These are phyloP conservation scores for Pocota personata DNA, from an alignment of 2,888 invertebrate genomes.

Conservation along the genomic window DNA sequence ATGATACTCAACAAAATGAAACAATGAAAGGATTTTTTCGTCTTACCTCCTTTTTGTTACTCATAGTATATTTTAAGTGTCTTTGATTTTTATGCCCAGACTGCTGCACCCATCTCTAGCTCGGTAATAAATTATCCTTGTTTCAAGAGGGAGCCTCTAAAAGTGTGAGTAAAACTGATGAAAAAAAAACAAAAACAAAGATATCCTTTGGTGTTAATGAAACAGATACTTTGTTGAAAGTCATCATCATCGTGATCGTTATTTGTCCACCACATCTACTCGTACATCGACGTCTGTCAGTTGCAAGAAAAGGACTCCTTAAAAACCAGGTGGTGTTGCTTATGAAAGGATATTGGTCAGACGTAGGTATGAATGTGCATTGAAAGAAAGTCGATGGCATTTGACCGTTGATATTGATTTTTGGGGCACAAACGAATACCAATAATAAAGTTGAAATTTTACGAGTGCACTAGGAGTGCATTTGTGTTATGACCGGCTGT, in stretches of 20 bases:
- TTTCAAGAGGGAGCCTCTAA: constrained; percentile 10
- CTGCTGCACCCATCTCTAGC: constrained; percentile 34
- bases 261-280: neutral
- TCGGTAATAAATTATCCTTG: constrained; percentile 57
- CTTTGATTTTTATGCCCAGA: constrained; percentile 25
- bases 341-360: constrained; percentile 22
- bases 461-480: constrained; percentile 45
- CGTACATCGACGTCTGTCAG: neutral
- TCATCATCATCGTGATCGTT: constrained; percentile 13
- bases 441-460: constrained; percentile 50
- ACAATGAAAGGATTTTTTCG: constrained; percentile 43
- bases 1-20: constrained; percentile 34
- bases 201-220: constrained; percentile 59
- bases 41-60: neutral
- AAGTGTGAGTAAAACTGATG: neutral
- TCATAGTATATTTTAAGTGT: constrained; percentile 1
- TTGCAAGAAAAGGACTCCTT: constrained; percentile 11
- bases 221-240: constrained; percentile 55
- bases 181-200: neutral
- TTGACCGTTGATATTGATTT: constrained; percentile 66
- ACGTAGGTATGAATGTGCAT: constrained; percentile 20
- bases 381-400: constrained; percentile 48
- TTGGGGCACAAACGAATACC: constrained; percentile 3
- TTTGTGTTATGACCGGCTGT: constrained; percentile 19
- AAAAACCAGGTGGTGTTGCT: constrained; percentile 56